phyloP scores from a whole-genome alignment of 2,888 invertebrate species.

The Gonocerus acuteangulatus region DNA sequence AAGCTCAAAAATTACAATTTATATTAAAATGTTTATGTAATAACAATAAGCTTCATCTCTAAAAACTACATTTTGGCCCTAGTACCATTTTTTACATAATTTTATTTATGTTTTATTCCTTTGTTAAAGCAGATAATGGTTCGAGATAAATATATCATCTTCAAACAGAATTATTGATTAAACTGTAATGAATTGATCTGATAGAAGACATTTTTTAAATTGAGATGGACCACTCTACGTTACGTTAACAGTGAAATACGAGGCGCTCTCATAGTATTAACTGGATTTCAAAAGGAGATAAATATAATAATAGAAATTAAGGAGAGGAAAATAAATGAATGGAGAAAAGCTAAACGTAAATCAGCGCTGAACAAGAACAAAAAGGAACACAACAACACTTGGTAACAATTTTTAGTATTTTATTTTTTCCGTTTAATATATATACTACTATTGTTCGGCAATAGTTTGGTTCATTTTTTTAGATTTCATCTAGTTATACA shows the following conservation, averaged over 20 bases:
- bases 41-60: too few relatives aligned
- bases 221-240: background rate
- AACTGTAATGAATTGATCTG: background rate
- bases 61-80: too few relatives aligned
- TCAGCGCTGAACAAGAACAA: slow-evolving; percentile 2
- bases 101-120: background rate
- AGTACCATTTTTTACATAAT: background rate
- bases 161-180: background rate
- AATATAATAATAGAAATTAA: background rate
- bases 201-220: background rate
- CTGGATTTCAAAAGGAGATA: background rate
- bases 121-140: too few relatives aligned
- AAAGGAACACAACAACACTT: slow-evolving; percentile 30
- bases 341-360: slow-evolving; percentile 5
- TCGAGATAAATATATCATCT: background rate
- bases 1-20: too few relatives aligned
- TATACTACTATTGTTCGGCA: slow-evolving; percentile 10
- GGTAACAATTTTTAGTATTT: slow-evolving; percentile 27
- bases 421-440: background rate
- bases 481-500: background rate
- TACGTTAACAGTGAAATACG: background rate
- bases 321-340: slow-evolving; percentile 10
- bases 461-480: background rate
- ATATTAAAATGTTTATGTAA: too few relatives aligned
- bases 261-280: slow-evolving; percentile 11